Evolutionary conservation across 2,888 invertebrate species (phyloP).

Genomic region (Argyresthia goedartella): DNA sequence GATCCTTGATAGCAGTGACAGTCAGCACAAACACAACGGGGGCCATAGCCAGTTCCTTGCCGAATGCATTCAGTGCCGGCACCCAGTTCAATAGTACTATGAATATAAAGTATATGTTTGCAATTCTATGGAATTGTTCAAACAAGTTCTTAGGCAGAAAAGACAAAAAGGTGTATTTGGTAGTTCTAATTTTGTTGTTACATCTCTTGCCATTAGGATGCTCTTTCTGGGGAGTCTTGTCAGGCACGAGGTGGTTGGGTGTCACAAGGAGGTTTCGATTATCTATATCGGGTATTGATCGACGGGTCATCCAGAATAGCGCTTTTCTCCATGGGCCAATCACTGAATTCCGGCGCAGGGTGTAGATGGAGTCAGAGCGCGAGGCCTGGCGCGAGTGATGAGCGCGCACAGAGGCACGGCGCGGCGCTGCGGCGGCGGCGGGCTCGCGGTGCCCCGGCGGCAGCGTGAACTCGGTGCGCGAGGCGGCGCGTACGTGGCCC

Average conservation of each 20-base stretch:
- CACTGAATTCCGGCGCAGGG: conserved; percentile 80
- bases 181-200: conserved; percentile 91
- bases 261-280: conserved; percentile 80
- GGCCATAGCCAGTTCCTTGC: conserved; percentile 95
- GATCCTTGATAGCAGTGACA: conserved; percentile 94
- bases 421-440: conserved; percentile 45
- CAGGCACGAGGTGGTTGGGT: conserved; percentile 88
- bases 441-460: conserved; percentile 88
- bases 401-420: conserved; percentile 58
- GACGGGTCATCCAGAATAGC: conserved; percentile 71
- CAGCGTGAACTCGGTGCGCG: conserved; percentile 90
- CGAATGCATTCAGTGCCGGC: conserved; percentile 93
- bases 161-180: conserved; percentile 93
- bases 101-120: conserved; percentile 97
- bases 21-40: conserved; percentile 95
- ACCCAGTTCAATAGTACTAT: conserved; percentile 97
- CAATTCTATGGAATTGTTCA: conserved; percentile 97
- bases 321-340: conserved; percentile 81
- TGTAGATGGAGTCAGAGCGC: conserved; percentile 91
- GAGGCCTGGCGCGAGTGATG: conserved; percentile 90
- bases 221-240: conserved; percentile 82
- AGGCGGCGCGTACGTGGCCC: conserved; percentile 87
- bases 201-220: conserved; percentile 88
- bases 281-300: conserved; percentile 75
- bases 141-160: conserved; percentile 96